A percentile compares a stretch with the other conserved stretches of the same genome.
These are phyloP conservation scores for Halcyon leucocephala DNA, from an alignment of 2,797 vertebrate species.

Conservation along the genomic window DNA sequence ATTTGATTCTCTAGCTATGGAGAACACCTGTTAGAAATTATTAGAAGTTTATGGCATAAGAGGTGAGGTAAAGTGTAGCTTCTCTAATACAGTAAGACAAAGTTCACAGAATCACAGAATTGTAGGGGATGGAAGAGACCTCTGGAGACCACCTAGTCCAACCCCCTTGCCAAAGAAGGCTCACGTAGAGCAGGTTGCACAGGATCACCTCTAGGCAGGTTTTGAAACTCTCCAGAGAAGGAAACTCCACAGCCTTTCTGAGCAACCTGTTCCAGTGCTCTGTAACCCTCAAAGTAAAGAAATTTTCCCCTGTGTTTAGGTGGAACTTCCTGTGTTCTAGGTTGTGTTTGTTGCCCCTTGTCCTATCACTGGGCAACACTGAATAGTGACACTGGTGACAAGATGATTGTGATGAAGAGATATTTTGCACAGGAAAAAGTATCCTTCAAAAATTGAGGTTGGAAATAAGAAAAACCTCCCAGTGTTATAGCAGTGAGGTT, in stretches of 20 bases:
- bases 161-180: too few species aligned
- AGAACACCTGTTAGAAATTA: neutral
- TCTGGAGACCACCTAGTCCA: neutral
- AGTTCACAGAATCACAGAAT: neutral
- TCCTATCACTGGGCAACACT: neutral
- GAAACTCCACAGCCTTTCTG: neutral
- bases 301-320: neutral
- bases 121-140: neutral
- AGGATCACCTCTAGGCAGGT: too few species aligned
- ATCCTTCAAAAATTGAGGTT: neutral
- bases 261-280: neutral
- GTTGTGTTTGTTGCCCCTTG: neutral
- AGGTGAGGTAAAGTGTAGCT: neutral
- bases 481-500: fast-evolving
- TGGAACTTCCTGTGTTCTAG: neutral
- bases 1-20: neutral
- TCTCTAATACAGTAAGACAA: neutral
- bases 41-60: neutral
- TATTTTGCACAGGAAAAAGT: neutral
- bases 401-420: neutral
- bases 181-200: too few species aligned
- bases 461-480: neutral
- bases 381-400: neutral
- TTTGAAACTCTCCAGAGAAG: neutral
- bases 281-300: neutral